Conservation (phyloP, 1,140 invertebrate genomes). For the Chymomyza costata region DNA sequence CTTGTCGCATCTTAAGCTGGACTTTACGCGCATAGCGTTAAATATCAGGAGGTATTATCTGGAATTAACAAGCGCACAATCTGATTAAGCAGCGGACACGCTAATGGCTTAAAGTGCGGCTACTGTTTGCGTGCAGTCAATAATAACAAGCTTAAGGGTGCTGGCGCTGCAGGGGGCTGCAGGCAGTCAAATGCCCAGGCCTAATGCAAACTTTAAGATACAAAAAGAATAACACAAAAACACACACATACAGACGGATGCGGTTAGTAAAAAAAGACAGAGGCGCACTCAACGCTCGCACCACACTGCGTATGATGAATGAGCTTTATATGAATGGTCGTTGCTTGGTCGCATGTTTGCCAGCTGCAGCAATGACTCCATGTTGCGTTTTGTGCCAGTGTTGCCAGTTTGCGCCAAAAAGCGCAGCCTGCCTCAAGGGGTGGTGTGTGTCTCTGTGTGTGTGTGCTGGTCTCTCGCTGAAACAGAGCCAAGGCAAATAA, state of each 20-base stretch:
- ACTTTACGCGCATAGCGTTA: constrained; percentile 13
- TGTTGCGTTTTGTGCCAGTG: too few relatives aligned
- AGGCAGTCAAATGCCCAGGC: constrained; percentile 36
- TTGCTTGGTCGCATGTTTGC: constrained; percentile 38
- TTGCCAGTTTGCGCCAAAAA: constrained; percentile 16
- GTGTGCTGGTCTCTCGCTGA: too few relatives aligned
- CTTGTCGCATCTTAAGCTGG: constrained; percentile 16
- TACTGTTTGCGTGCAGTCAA: not conserved
- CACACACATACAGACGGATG: too few relatives aligned
- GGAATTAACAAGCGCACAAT: constrained; percentile 41
- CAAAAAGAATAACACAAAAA: too few relatives aligned
- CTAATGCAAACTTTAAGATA: constrained; percentile 24
- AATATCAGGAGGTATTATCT: constrained; percentile 30
- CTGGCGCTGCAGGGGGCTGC: constrained; percentile 3
- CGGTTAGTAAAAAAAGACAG: too few relatives aligned
- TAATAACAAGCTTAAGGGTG: constrained; percentile 33
- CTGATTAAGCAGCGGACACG: constrained; percentile 46
- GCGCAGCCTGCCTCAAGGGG: constrained; percentile 25
- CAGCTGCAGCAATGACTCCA: too few relatives aligned
- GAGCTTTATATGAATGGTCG: constrained; percentile 49
- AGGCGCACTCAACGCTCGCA: constrained; percentile 1
- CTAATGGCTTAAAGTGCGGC: constrained; percentile 46
- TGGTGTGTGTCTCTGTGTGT: too few relatives aligned
- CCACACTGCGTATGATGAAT: constrained; percentile 44
- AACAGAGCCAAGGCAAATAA: constrained; percentile 48